Base-by-base conservation (phyloP, 2,888 invertebrate genomes). In the Phanerotoma sp. region DNA sequence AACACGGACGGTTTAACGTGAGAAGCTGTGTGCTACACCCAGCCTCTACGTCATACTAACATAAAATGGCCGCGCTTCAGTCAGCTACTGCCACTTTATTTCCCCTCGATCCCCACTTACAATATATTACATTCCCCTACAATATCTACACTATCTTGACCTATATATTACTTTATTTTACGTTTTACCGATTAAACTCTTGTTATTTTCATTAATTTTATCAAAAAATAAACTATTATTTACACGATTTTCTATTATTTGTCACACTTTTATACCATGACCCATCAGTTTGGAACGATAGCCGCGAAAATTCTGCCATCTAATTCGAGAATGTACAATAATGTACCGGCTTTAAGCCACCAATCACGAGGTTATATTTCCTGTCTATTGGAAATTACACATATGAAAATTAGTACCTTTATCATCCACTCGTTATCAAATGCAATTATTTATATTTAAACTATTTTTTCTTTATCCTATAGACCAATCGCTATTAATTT, bases 1-100 rank as follows among this genome's bases (percentile, higher is more conserved):
- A 66, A 56, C 55, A 66, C 66, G 64, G 68, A 69, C 67, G 68
- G 66, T 72, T 70, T 38, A 71, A 69, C 68, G 67, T 64, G 65
- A n/a, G n/a, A 71, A 72, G 72, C 71, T 62, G 58, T 58, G 61
- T 20, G 16, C 56, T 73, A 73, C 73, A 73, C 73, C 73, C 72
- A 72, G 71, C 70, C 70, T 70, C 73, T 71, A 74, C 74, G 73
- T 74, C 74, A 74, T 72, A 70, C 70, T 70, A 71, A 70, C 66
- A 73, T 72, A 73, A 73, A 73, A 73, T 73, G 73, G 73, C 73
- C 69, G 73, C 69, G 62, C 62, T 60, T 62, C 60, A 58, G 40
- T 48, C 54, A 45, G 48, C 20, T 47, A 47, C 54, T 54, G 44
- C 42, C 44, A 35, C 52, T 55, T 30, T 48, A 21, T 50, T 40